These are phyloP conservation scores for Emydocephalus ijimae DNA, from an alignment of 2,113 vertebrate genomes.

Conservation along the genomic window DNA sequence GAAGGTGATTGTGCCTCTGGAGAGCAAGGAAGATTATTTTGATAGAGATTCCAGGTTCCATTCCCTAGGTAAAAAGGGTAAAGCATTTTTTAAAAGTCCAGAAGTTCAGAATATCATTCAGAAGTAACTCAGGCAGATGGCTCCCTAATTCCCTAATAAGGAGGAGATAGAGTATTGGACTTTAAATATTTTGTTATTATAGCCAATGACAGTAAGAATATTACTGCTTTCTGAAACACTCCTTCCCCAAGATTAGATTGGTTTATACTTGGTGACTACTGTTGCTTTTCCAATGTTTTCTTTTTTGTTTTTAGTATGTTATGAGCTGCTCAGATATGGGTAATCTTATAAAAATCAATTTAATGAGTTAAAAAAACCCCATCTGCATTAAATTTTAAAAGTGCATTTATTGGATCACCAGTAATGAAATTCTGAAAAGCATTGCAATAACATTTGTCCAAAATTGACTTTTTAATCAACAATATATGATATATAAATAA, in stretches of 20 bases:
- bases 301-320: neutral
- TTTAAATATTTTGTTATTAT: neutral
- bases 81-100: neutral
- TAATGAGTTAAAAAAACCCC: neutral
- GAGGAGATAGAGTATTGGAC: neutral
- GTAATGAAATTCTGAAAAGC: neutral
- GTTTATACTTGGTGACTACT: neutral
- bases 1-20: neutral
- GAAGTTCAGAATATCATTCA: neutral
- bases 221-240: neutral
- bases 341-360: neutral
- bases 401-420: neutral
- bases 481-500: neutral
- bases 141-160: neutral
- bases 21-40: neutral
- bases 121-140: neutral
- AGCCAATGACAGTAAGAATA: neutral
- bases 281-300: neutral
- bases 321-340: neutral
- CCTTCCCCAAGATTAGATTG: neutral
- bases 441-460: neutral
- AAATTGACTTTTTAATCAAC: neutral
- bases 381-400: neutral
- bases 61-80: neutral
- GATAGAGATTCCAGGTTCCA: neutral